Conservation (phyloP, 2,797 vertebrate species). For the Tokudaia muenninki region DNA sequence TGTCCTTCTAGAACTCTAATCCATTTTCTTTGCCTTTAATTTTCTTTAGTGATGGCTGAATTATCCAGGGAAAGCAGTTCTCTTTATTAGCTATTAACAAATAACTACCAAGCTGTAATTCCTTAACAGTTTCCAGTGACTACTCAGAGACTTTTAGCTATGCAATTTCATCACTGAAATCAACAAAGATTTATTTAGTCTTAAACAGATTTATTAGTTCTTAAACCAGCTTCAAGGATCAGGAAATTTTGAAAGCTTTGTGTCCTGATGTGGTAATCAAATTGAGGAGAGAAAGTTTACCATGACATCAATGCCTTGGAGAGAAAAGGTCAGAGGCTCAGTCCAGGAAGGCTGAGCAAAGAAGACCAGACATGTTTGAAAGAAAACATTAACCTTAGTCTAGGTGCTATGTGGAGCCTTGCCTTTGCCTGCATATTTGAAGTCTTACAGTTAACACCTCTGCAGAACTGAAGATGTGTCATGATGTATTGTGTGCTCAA, state of each 20-base stretch:
- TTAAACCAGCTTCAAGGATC: not conserved
- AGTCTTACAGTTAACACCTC: not conserved
- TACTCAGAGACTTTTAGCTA: not conserved
- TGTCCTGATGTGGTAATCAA: not conserved
- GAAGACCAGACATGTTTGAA: not conserved
- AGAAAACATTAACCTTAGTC: not conserved
- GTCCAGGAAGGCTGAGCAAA: not conserved
- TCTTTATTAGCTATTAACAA: slow-evolving; percentile 13
- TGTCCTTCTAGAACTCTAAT: slow-evolving; percentile 27
- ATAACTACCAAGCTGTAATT: not conserved
- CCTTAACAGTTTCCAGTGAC: not conserved
- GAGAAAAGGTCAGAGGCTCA: not conserved
- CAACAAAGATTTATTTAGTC: not conserved
- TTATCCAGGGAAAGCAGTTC: not conserved
- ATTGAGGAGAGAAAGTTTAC: not conserved
- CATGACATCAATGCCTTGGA: not conserved
- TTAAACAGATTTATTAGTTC: not conserved
- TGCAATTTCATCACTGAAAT: not conserved
- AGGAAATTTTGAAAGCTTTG: not conserved
- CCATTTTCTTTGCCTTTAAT: slow-evolving; percentile 49
- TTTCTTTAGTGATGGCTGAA: slow-evolving; percentile 54
- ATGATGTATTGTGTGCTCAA: not conserved
- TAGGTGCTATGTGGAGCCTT: no score
- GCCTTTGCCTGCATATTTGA: no score
- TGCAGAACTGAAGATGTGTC: not conserved